A percentile compares a stretch with the other conserved stretches of the same genome.
These are phyloP conservation scores for Chunga burmeisteri DNA, from an alignment of 2,113 vertebrate species.

Conservation along the genomic window DNA sequence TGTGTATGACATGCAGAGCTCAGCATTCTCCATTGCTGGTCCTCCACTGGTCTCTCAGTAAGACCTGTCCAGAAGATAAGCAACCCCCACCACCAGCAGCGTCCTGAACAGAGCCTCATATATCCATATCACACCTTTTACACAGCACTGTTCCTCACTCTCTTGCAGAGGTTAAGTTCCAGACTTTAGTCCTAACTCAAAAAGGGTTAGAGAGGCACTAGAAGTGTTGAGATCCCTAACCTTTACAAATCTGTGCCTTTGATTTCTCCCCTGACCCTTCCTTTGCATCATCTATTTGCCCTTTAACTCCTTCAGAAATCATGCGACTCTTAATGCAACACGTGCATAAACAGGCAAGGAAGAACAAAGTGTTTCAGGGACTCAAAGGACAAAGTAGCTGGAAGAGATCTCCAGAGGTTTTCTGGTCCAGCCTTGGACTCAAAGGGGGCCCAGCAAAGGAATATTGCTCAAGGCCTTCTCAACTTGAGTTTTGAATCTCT, in stretches of 20 bases:
- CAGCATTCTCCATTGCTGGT: not conserved
- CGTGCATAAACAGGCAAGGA: not conserved
- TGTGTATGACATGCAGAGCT: not conserved
- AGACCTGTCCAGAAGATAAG: not conserved
- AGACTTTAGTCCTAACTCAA: not conserved
- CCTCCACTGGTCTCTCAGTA: not conserved
- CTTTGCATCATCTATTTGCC: not conserved
- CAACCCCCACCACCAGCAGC: not conserved
- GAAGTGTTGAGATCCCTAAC: not conserved
- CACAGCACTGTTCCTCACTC: not conserved
- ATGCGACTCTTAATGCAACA: fast-evolving
- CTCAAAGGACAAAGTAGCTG: not conserved
- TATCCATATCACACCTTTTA: not conserved
- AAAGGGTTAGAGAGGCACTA: not conserved
- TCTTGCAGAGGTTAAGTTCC: not conserved
- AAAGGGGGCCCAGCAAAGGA: fast-evolving
- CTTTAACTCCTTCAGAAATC: not conserved
- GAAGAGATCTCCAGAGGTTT: not conserved
- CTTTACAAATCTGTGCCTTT: not conserved
- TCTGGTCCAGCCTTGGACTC: not conserved
- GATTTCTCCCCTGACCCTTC: not conserved
- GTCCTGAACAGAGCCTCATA: not conserved
- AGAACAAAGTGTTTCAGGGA: not conserved
- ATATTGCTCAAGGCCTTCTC: not conserved
- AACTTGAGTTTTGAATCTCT: not conserved